Base-by-base conservation (phyloP, 2,888 invertebrate species). In the Nomada fucata region DNA sequence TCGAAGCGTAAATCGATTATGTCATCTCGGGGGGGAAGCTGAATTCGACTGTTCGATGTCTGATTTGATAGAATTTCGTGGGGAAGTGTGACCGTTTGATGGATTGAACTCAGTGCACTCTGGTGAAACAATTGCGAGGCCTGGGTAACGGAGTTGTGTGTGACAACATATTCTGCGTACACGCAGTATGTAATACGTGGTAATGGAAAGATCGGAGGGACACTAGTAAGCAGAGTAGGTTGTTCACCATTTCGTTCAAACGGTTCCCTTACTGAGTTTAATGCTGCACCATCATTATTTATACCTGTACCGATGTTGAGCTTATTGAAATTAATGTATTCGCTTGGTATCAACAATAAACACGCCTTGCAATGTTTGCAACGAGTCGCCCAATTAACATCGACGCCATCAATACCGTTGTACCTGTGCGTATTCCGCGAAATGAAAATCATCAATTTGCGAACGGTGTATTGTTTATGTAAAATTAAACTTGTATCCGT, bases 361-460 rank as follows among this genome's bases (percentile, higher is more conserved):
- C 61, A 26, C 71, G 42, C 15, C 26, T 77, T 52, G 67, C 67
- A 77, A 67, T 42, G 23, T 52, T 26, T 50, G 26, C 44, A 59
- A 57, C 42, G 42, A 64, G 26, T 67, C 79, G 61, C 79, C 13
- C 65, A 71, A 53, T n/a, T 36, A 57, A 23, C 42, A 23, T 36
- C 47, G 36, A 44, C n/a, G 26, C 23, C 42, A 63, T 42, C 67
- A 57, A 13, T 26, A 11, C 44, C 26, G 44, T n/a, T 50, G 67
- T 67, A 42, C 53, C 55, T 71, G 76, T 65, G 71, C 77, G 57
- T 63, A 77, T 72, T 50, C 57, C 67, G 65, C 67, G 63, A 50
- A 10, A n/a, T 44, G 23, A 15, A 11, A 7, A 76, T 44, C 26
- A 3, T 70, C 44, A 23, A 60, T 57, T 59, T 26, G 36, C 7